Conservation (phyloP, 2,113 vertebrate species). For the Carassius gibelio region DNA sequence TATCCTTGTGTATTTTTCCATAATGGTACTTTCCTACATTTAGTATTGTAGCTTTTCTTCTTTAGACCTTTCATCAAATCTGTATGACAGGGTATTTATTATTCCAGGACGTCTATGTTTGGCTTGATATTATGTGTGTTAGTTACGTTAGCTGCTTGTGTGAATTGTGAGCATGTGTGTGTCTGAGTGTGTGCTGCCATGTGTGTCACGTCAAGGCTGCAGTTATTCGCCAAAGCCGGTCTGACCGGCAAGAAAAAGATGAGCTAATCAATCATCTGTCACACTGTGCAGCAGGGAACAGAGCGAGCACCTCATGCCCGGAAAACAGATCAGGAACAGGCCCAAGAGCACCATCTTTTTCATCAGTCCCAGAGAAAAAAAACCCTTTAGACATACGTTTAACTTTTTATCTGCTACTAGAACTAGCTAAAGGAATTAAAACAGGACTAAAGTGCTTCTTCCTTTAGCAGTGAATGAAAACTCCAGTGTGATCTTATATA, state of each 20-base stretch:
- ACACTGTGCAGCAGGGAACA: constrained; percentile 47
- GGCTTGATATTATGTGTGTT: constrained; percentile 21
- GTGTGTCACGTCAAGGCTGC: constrained; percentile 44
- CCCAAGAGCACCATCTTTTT: constrained; percentile 33
- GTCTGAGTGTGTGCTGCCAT: constrained; percentile 35
- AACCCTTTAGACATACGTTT: not conserved
- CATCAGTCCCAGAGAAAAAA: constrained; percentile 3
- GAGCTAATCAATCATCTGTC: constrained; percentile 67
- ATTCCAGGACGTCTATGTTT: constrained; percentile 31
- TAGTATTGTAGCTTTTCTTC: not conserved
- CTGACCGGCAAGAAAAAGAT: constrained; percentile 54
- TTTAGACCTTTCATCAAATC: not conserved
- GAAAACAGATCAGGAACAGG: constrained; percentile 45
- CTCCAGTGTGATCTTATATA: not conserved
- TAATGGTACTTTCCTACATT: not conserved
- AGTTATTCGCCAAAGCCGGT: constrained; percentile 40
- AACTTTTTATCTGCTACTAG: constrained; percentile 15
- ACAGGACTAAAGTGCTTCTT: too few relatives aligned
- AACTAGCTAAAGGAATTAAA: constrained; percentile 1
- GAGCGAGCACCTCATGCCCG: constrained; percentile 35
- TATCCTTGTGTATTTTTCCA: not conserved
- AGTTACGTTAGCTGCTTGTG: constrained; percentile 33
- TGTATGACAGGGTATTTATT: constrained; percentile 24
- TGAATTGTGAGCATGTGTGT: constrained; percentile 25
- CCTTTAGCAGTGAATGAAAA: not conserved